Conservation (phyloP, 2,888 invertebrate species). For the Ditula angustiorana region DNA sequence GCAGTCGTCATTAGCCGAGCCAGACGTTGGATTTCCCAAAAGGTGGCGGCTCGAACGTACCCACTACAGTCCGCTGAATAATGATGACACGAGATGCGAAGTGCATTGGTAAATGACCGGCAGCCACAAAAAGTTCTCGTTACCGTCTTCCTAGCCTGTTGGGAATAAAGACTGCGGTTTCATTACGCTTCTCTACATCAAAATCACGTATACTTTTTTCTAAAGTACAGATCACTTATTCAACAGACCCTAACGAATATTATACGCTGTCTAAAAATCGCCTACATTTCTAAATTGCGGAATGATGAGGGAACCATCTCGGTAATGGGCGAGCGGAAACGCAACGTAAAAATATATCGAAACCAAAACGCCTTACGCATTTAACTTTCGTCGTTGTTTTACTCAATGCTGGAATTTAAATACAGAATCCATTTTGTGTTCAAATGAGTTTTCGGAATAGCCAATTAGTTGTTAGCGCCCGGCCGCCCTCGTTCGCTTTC, state of each 20-base stretch:
- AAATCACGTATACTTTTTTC: neutral
- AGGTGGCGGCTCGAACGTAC: conserved; percentile 64
- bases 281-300: conserved; percentile 11
- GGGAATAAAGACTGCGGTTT: neutral
- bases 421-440: conserved; percentile 85
- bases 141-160: neutral
- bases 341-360: conserved; percentile 47
- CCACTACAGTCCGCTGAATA: conserved; percentile 68
- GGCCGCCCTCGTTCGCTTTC: conserved; percentile 84
- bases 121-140: neutral
- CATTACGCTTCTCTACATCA: neutral
- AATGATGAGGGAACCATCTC: conserved; percentile 47
- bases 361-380: conserved; percentile 73
- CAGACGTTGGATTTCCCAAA: conserved; percentile 78
- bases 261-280: conserved; percentile 5
- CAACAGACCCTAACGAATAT: neutral
- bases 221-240: neutral
- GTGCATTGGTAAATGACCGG: conserved; percentile 60
- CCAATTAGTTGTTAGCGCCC: conserved; percentile 86
- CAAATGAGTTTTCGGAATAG: conserved; percentile 85
- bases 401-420: conserved; percentile 84
- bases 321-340: conserved; percentile 41
- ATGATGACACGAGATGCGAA: conserved; percentile 67
- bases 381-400: conserved; percentile 81
- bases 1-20: conserved; percentile 76